phyloP scores from a whole-genome alignment of 2,113 vertebrate species.

The Loxodonta africana region DNA sequence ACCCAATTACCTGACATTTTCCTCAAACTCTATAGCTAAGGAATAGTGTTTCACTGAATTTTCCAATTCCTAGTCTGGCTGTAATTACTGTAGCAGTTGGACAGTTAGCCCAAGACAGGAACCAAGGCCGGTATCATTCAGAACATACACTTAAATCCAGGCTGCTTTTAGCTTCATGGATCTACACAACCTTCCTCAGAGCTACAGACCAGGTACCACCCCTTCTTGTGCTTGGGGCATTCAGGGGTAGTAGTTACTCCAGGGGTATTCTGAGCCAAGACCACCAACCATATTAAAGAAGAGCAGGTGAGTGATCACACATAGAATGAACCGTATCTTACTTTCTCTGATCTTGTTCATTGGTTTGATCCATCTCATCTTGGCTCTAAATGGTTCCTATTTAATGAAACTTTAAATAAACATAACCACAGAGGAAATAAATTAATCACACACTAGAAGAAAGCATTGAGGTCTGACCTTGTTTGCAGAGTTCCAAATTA shows the following conservation, averaged over 20 bases:
- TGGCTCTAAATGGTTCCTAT: conserved; percentile 13
- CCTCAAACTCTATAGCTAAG: not conserved
- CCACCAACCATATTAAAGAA: not conserved
- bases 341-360: not conserved
- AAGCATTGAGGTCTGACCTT: conserved; percentile 49
- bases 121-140: not conserved
- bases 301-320: not conserved
- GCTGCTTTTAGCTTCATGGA: not conserved
- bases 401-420: conserved; percentile 78
- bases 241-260: not conserved
- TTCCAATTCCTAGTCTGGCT: not conserved
- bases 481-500: conserved; percentile 66
- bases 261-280: not conserved
- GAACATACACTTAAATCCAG: not conserved
- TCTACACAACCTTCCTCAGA: not conserved
- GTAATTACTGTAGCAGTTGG: not conserved
- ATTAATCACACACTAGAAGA: conserved; percentile 58
- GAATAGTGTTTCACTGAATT: not conserved
- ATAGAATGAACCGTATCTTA: not conserved
- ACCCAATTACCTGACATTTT: not conserved
- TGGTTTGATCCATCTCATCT: conserved; percentile 63
- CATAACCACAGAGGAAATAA: conserved; percentile 39
- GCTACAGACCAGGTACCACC: not conserved
- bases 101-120: not conserved
- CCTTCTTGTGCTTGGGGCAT: not conserved